Conservation (phyloP, 2,113 vertebrate species). For the Desmodus rotundus region DNA sequence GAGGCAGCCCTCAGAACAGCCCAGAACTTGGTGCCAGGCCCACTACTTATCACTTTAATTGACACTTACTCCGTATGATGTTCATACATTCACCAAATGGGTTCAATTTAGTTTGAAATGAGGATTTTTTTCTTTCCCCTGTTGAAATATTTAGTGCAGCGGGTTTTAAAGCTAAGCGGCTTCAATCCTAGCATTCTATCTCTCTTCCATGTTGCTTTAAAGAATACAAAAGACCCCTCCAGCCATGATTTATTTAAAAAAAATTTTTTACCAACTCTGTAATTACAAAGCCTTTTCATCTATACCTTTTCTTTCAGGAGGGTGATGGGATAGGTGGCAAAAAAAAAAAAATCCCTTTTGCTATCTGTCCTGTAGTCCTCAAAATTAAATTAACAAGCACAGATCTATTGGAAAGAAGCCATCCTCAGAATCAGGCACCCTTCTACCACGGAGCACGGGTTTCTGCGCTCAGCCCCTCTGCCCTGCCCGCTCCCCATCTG, state of each 20-base stretch:
- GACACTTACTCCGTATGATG: slow-evolving; percentile 50
- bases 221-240: background rate
- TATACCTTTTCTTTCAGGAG: background rate
- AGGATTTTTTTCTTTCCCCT: slow-evolving; percentile 32
- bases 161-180: background rate
- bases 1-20: slow-evolving; percentile 7
- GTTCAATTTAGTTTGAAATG: slow-evolving; percentile 66
- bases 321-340: background rate
- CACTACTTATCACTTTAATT: slow-evolving; percentile 55
- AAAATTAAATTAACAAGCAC: background rate
- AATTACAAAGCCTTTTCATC: background rate
- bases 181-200: background rate
- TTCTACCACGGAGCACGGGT: fast-evolving
- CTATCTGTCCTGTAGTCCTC: background rate
- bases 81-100: slow-evolving; percentile 61
- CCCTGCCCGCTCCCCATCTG: fast-evolving
- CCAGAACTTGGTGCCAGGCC: slow-evolving; percentile 22
- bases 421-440: background rate
- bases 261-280: background rate
- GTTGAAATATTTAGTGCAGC: slow-evolving; percentile 58
- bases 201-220: slow-evolving; percentile 8
- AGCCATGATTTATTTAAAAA: slow-evolving; percentile 46
- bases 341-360: background rate
- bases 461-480: background rate
- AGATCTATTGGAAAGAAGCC: background rate